A percentile compares a stretch with the other conserved stretches of the same genome.
phyloP scores from a whole-genome alignment of 2,888 invertebrate species.

The Cephus runcator region DNA sequence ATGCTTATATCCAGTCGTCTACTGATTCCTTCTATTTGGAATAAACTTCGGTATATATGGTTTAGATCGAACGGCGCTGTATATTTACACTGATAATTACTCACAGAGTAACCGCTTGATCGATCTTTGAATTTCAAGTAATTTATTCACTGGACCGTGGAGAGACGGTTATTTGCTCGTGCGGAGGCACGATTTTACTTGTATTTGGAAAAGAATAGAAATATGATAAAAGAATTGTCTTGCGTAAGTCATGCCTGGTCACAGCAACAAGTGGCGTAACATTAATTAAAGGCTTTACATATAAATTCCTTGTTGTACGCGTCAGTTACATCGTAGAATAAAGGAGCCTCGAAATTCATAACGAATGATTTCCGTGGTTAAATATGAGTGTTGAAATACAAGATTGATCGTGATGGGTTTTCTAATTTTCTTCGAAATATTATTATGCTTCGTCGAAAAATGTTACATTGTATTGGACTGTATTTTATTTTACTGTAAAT shows the following conservation, averaged over 20 bases:
- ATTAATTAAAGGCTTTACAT: background rate
- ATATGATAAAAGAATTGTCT: background rate
- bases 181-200: background rate
- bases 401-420: background rate
- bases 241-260: background rate
- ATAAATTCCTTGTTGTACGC: background rate
- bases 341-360: background rate
- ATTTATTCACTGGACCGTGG: background rate
- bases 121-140: background rate
- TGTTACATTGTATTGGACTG: too few species aligned
- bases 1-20: background rate
- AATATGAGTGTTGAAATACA: too few species aligned
- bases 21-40: background rate
- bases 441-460: background rate
- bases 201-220: background rate
- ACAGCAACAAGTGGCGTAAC: background rate
- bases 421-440: background rate
- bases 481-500: too few species aligned
- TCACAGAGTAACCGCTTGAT: background rate
- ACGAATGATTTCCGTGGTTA: background rate
- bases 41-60: too few species aligned
- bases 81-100: background rate
- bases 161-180: background rate
- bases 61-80: background rate
- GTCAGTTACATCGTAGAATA: background rate